Base-by-base conservation (phyloP, 2,797 vertebrate species). In the Nyctalus aviator region DNA sequence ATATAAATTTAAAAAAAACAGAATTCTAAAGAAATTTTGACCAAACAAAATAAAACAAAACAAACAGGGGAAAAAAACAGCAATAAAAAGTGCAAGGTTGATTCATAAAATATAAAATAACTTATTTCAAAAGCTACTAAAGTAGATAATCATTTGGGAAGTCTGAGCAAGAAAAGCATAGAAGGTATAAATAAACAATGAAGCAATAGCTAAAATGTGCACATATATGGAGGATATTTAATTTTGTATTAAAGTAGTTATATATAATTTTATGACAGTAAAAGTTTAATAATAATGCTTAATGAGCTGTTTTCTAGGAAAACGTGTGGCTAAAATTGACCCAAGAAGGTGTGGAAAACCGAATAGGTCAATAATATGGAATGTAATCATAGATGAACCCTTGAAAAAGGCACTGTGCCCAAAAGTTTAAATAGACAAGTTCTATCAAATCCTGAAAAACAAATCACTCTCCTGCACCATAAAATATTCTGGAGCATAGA, bases 301-400 rank as follows among this genome's bases (percentile, higher is more conserved):
- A 84, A 15, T 69, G 13, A 76, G 25, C 64, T 68, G 8, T 71
- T 75, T 90, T 59, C 18, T 55, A 86, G 72, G 35, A 75, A 76
- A 90, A 48, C 57, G 17, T 84, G 72, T 76, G 53, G 53, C 64
- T 90, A 81, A 90, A 90, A 94, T 68, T 90, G 46, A 90, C 35
- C 64, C 44, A 37, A 66, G 50, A 84, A 68, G 4, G 71, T 13
- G 10, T 50, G 75, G 37, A 84, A 72, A 41, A 72, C 11, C 32
- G 75, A 88, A 37, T n/a, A 82, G n/a, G 83, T 2, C 35, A 78
- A 82, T 41, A 76, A 72, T 90, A 44, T 89, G 37, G 25, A 90
- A 81, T 15, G 23, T 27, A 75, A 35, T 79, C 44, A 78, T 32
- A 71, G 30, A 81, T 84, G 3, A 90, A 88, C 6, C 7, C 25